phyloP scores from a whole-genome alignment of 2,113 vertebrate species.

The Percina caprodes region DNA sequence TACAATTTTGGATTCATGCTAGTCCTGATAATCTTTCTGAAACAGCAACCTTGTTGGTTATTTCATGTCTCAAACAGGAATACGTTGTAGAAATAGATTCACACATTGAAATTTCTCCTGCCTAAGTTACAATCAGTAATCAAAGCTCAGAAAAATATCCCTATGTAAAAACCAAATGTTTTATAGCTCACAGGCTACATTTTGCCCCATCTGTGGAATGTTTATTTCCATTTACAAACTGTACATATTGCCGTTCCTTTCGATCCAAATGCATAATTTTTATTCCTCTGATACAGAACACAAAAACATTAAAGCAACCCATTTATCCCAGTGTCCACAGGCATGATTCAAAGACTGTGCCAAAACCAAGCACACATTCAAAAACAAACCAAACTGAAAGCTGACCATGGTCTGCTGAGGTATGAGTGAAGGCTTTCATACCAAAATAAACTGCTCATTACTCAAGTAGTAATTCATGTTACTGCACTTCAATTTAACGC shows the following conservation, averaged over 20 bases:
- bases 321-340: not conserved
- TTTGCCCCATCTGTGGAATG: conserved; percentile 62
- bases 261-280: conserved; percentile 31
- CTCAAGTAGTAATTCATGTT: not conserved
- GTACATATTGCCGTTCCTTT: conserved; percentile 63
- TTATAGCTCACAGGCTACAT: conserved; percentile 14
- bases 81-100: conserved; percentile 21
- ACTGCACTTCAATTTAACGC: not conserved
- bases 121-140: conserved; percentile 62
- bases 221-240: conserved; percentile 57
- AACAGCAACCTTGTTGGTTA: conserved; percentile 23
- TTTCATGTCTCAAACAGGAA: conserved; percentile 54
- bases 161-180: conserved; percentile 15
- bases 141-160: conserved; percentile 30
- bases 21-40: conserved; percentile 15
- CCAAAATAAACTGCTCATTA: conserved; percentile 15
- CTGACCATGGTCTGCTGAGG: conserved; percentile 49
- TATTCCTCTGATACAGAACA: conserved; percentile 38
- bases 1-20: conserved; percentile 27
- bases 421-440: conserved; percentile 41
- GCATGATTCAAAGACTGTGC: conserved; percentile 1
- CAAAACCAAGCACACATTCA: conserved; percentile 2
- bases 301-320: conserved; percentile 51
- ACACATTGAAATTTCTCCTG: conserved; percentile 33
- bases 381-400: conserved; percentile 35